phyloP scores from a whole-genome alignment of 2,888 invertebrate species.

The Drosophila emarginata region DNA sequence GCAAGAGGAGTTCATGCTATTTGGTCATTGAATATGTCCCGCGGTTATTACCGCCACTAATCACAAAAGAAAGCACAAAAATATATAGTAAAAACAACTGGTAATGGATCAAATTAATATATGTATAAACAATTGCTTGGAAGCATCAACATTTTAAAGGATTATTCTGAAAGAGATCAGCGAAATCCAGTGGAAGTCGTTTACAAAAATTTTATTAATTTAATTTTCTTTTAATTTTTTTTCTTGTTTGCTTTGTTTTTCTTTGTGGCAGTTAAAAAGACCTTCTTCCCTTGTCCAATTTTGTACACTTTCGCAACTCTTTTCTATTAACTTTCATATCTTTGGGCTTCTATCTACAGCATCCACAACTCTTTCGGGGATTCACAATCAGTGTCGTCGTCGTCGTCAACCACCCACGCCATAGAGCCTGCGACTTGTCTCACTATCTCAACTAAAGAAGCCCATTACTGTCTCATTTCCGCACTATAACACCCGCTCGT shows the following conservation, averaged over 20 bases:
- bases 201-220: too few relatives aligned
- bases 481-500: not conserved
- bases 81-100: not conserved
- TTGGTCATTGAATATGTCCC: constrained; percentile 41
- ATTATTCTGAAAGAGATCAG: not conserved
- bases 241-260: too few relatives aligned
- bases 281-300: not conserved
- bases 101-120: not conserved
- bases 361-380: constrained; percentile 20
- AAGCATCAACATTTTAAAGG: not conserved
- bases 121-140: not conserved
- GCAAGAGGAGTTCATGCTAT: constrained; percentile 2
- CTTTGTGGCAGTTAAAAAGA: not conserved
- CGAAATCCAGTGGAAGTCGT: too few relatives aligned
- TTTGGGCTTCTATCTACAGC: not conserved
- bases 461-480: constrained; percentile 80
- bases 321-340: constrained; percentile 4
- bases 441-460: constrained; percentile 75
- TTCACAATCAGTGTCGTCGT: constrained; percentile 57
- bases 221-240: too few relatives aligned
- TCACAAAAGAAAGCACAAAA: constrained; percentile 44
- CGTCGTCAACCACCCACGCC: constrained; percentile 19
- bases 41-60: constrained; percentile 64
- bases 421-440: constrained; percentile 36
- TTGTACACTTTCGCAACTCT: not conserved